These are phyloP conservation scores for Eupithecia pulchellata DNA, from an alignment of 2,888 invertebrate species.

Conservation along the genomic window DNA sequence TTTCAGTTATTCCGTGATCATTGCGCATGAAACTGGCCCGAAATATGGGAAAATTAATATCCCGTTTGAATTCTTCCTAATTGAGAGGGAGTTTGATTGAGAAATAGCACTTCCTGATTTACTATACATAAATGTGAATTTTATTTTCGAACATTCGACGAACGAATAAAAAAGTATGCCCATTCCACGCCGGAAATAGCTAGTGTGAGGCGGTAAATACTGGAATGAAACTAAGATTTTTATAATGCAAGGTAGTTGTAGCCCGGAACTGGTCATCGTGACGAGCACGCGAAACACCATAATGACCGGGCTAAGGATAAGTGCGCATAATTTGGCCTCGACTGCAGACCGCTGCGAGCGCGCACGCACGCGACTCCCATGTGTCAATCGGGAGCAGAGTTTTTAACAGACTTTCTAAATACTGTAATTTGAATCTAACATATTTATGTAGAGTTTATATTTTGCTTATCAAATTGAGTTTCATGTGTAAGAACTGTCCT, in stretches of 20 bases:
- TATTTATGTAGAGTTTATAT: background rate
- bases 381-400: slow-evolving; percentile 68
- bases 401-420: slow-evolving; percentile 42
- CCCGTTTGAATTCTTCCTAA: too few species aligned
- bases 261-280: slow-evolving; percentile 53
- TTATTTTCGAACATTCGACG: background rate
- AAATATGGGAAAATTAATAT: too few species aligned
- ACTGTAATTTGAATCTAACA: slow-evolving; percentile 24
- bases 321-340: slow-evolving; percentile 79
- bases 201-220: background rate
- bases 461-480: background rate
- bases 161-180: background rate
- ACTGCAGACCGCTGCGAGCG: slow-evolving; percentile 70
- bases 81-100: slow-evolving; percentile 6
- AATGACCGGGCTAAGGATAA: slow-evolving; percentile 71
- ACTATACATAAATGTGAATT: background rate
- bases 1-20: too few species aligned
- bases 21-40: too few species aligned
- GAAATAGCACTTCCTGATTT: background rate
- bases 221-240: slow-evolving; percentile 4
- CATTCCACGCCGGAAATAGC: background rate
- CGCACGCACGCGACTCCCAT: slow-evolving; percentile 74
- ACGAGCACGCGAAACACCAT: slow-evolving; percentile 67
- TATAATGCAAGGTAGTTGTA: slow-evolving; percentile 27
- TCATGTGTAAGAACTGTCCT: background rate